These are phyloP conservation scores for Noturus placidus DNA, from an alignment of 2,113 vertebrate species.

Conservation along the genomic window DNA sequence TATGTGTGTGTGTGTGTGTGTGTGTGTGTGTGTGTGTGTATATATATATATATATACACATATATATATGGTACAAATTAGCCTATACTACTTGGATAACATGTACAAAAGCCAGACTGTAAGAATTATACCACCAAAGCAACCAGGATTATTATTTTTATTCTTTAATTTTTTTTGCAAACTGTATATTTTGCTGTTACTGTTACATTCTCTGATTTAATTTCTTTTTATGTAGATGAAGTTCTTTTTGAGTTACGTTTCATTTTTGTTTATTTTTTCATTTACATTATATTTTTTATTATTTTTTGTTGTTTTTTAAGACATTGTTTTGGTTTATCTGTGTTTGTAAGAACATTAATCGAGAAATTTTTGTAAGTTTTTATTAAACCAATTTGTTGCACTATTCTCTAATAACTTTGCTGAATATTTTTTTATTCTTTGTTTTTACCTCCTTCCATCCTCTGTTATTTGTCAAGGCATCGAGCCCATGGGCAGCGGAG, in stretches of 20 bases:
- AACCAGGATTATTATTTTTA: neutral
- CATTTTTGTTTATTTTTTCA: neutral
- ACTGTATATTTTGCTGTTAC: neutral
- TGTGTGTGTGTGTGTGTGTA: too few species aligned
- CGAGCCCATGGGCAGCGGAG: slow-evolving; percentile 70
- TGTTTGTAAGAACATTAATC: neutral
- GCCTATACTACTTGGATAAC: neutral
- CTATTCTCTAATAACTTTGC: neutral
- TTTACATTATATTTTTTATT: neutral
- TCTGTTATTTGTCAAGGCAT: slow-evolving; percentile 55
- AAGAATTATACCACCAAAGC: neutral
- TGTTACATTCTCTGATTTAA: neutral
- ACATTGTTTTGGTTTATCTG: neutral
- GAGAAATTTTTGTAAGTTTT: neutral
- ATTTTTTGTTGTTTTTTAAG: neutral
- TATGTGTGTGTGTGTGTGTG: too few species aligned
- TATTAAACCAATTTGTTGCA: neutral
- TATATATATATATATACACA: too few species aligned
- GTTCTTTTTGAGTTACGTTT: neutral
- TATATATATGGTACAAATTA: neutral
- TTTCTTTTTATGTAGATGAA: neutral
- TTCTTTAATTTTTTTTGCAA: neutral
- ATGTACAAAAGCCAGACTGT: neutral
- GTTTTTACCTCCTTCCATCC: neutral
- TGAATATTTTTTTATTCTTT: neutral